Base-by-base conservation (phyloP, 2,797 vertebrate genomes). In the Esox masquinongy region DNA sequence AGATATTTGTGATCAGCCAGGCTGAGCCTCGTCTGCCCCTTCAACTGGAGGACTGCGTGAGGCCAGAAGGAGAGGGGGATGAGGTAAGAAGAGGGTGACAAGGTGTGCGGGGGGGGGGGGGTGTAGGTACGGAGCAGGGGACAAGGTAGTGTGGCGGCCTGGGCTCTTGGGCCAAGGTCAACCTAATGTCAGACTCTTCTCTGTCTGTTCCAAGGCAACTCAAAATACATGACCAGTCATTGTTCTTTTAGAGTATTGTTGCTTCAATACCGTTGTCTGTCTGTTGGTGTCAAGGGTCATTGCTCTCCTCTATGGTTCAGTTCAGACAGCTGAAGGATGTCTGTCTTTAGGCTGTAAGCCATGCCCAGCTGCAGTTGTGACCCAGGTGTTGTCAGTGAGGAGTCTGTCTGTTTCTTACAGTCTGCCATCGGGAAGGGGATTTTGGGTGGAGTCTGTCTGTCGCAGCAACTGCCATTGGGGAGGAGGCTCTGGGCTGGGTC, bases 1-100 rank as follows among this genome's bases (percentile, higher is more conserved):
- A 99, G 98, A 95, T 99, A 87, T 98, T 96, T 83, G 97, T 99
- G 84, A 91, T 99, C 91, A 99, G 98, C 91, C 95, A 95, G 84
- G 96, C 98, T 68, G 97, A 98, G 82, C 91, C 97, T 6, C 95
- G 97, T 68, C 90, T 99, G 50, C 98, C 98, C 7, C 92, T 99
- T 86, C 98, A 98, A 92, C 90, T 99, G 90, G 98, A 99, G 76
- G 98, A 99, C 79, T 97, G 97, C 0, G 86, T 97, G 84, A 94
- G 98, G n/a, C 97, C 98, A 67, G 97, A 99, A 74, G 93, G 91
- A 64, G 97, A 97, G 70, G 97, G 96, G 61, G 98, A 99, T 74
- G 98, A 99, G 97, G 98, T 99, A 88, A 91, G 88, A 12, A 73
- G 16, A 4, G 39, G 12, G 47, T 31, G n/a, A n/a, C 22, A 17